Percentiles rank a stretch among this genome's conserved stretches.
Evolutionary conservation across 2,888 invertebrate species (phyloP).

Genomic region (Adela reaumurella): DNA sequence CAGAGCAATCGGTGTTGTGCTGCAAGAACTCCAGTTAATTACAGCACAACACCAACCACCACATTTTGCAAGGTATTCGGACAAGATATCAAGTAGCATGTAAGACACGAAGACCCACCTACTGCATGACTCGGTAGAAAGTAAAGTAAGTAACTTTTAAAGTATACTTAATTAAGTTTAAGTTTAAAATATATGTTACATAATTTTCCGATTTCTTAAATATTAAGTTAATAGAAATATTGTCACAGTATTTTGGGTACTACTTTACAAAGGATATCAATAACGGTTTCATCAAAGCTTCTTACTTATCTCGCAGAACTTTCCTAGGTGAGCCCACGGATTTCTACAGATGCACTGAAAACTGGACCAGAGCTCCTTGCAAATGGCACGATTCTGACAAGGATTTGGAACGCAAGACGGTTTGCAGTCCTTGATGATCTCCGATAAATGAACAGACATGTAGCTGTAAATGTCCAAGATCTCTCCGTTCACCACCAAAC

Average conservation of each 20-base stretch:
- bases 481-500: constrained; percentile 87
- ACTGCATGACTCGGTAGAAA: too few species aligned
- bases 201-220: too few species aligned
- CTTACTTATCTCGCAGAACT: constrained; percentile 88
- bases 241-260: constrained; percentile 5
- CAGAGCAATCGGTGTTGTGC: too few species aligned
- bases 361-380: constrained; percentile 88
- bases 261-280: constrained; percentile 2
- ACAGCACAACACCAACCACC: too few species aligned
- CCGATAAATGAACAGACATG: constrained; percentile 87
- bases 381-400: constrained; percentile 86
- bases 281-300: constrained; percentile 4
- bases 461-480: constrained; percentile 88
- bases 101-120: too few species aligned
- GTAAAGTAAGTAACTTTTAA: too few species aligned
- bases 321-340: constrained; percentile 88
- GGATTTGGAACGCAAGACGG: constrained; percentile 93
- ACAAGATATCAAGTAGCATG: too few species aligned
- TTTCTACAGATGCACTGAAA: constrained; percentile 92
- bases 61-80: too few species aligned
- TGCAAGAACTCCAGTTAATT: too few species aligned
- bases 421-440: constrained; percentile 90
- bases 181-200: too few species aligned
- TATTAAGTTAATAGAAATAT: too few species aligned
- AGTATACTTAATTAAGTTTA: too few species aligned